Conservation (phyloP, 2,113 vertebrate genomes). For the Axis porcinus region DNA sequence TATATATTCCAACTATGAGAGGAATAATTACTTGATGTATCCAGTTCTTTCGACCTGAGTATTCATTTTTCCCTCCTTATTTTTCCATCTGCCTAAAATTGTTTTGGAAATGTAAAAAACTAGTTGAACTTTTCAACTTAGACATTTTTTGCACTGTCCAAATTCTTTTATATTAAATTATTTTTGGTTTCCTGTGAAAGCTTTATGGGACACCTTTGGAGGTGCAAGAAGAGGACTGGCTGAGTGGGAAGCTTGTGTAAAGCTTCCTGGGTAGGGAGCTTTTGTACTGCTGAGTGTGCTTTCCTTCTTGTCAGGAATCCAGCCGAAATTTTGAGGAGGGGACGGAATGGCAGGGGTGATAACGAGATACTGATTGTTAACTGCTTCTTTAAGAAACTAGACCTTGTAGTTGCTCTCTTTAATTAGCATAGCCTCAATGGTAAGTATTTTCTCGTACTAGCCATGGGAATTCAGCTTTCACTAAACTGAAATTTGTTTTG, state of each 20-base stretch:
- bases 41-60: not conserved
- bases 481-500: not conserved
- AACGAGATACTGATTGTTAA: not conserved
- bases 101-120: not conserved
- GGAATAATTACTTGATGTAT: not conserved
- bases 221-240: not conserved
- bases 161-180: not conserved
- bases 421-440: not conserved
- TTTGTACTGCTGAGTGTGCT: not conserved
- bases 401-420: not conserved
- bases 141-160: not conserved
- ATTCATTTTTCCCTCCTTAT: not conserved
- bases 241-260: not conserved
- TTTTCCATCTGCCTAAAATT: conserved; percentile 19
- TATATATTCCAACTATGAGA: not conserved
- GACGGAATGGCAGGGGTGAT: not conserved
- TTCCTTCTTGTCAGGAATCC: not conserved
- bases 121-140: not conserved
- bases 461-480: not conserved
- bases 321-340: not conserved
- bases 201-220: not conserved
- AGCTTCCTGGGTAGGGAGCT: not conserved
- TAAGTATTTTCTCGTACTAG: not conserved
- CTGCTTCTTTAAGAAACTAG: not conserved
- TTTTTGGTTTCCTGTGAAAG: not conserved